Conservation (phyloP, 35 echinoderm and acorn worm genomes). For the Holothuria glaberrima region DNA sequence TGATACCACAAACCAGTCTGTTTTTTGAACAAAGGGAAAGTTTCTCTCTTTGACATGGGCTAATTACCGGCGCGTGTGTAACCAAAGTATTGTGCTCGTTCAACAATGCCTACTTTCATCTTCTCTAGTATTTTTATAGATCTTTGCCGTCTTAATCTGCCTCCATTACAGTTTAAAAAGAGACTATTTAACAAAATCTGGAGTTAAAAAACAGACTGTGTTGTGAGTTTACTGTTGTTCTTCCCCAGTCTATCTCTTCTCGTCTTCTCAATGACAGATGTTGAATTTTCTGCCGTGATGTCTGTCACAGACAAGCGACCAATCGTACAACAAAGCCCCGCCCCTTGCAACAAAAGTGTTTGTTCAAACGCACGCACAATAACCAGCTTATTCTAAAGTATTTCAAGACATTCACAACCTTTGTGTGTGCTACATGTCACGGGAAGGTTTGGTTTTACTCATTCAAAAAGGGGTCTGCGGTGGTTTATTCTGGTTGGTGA, state of each 20-base stretch:
- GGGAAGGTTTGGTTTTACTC: constrained; percentile 44
- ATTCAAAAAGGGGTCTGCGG: constrained; percentile 58
- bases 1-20: too few relatives aligned
- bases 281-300: constrained; percentile 9
- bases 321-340: constrained; percentile 29
- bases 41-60: constrained; percentile 13
- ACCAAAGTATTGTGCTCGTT: constrained; percentile 14
- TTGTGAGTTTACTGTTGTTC: constrained; percentile 27
- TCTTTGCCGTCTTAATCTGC: constrained; percentile 2
- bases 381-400: neutral
- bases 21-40: constrained; percentile 4
- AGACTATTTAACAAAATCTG: constrained; percentile 8
- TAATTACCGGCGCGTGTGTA: constrained; percentile 14
- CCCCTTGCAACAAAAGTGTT: constrained; percentile 41
- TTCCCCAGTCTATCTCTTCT: constrained; percentile 4
- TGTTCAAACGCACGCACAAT: constrained; percentile 43
- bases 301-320: constrained; percentile 29
- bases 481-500: constrained; percentile 51
- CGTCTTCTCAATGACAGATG: constrained; percentile 15
- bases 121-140: neutral
- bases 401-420: constrained; percentile 33
- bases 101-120: constrained; percentile 11
- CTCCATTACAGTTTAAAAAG: constrained; percentile 32
- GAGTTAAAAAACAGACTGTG: constrained; percentile 28
- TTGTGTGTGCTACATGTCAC: constrained; percentile 9